Conservation (phyloP, 2,888 invertebrate genomes). For the Tenodera sinensis region DNA sequence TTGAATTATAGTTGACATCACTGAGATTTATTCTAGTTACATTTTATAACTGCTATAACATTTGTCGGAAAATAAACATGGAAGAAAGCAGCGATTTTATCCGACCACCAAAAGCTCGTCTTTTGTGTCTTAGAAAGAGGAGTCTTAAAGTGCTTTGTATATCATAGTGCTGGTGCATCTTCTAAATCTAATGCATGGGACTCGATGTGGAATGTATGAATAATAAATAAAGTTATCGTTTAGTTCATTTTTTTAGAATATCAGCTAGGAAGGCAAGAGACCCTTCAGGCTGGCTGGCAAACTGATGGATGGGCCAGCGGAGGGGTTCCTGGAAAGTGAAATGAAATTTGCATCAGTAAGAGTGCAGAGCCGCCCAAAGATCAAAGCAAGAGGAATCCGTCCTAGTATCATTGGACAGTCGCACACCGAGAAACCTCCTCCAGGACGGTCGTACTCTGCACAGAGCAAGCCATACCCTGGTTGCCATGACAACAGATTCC, state of each 20-base stretch:
- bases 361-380: slow-evolving; percentile 49
- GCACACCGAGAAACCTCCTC: background rate
- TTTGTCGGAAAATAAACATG: background rate
- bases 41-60: background rate
- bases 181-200: slow-evolving; percentile 30
- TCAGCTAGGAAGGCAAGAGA: slow-evolving; percentile 8
- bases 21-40: too few relatives aligned
- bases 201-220: slow-evolving; percentile 46
- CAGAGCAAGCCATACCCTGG: background rate
- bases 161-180: slow-evolving; percentile 18
- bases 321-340: slow-evolving; percentile 47
- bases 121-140: background rate
- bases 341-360: slow-evolving; percentile 54
- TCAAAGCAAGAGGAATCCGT: slow-evolving; percentile 41
- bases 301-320: slow-evolving; percentile 28
- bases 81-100: background rate
- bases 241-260: slow-evolving; percentile 51
- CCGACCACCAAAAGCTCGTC: slow-evolving; percentile 14
- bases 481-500: too few relatives aligned
- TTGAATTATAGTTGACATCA: too few relatives aligned
- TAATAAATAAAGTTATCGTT: slow-evolving; percentile 61
- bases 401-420: background rate
- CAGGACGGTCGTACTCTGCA: background rate
- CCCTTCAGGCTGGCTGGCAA: background rate
- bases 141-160: slow-evolving; percentile 31